Evolutionary conservation across 2,797 vertebrate species (phyloP).

Genomic region (Coregonus sp.): DNA sequence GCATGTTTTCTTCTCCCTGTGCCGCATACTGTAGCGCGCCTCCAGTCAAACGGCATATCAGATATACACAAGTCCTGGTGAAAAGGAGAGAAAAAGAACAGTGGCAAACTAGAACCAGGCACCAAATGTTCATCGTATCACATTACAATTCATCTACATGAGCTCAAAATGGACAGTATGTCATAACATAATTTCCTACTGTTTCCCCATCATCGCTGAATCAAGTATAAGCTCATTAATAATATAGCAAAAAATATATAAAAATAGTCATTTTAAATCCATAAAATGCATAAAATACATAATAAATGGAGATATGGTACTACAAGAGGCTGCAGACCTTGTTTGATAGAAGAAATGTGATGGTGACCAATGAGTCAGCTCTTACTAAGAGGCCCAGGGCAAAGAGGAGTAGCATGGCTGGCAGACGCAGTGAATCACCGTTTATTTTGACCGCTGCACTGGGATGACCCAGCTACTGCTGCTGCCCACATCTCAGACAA

Average conservation of each 20-base stretch:
- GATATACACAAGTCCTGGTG: constrained; percentile 1
- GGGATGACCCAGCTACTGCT: not conserved
- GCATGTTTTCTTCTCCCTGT: not conserved
- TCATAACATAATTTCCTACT: no score
- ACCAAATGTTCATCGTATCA: not conserved
- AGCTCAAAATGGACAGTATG: no score
- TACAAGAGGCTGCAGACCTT: not conserved
- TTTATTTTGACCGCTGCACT: not conserved
- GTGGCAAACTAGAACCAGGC: not conserved
- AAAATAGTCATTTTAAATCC: not conserved
- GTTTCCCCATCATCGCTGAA: not conserved
- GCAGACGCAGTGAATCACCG: not conserved
- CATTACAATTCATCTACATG: not conserved
- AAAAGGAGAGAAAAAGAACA: not conserved
- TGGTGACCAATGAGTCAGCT: not conserved
- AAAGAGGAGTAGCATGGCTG: not conserved
- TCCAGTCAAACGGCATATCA: constrained; percentile 3
- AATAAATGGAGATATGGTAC: not conserved
- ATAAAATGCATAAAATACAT: not conserved
- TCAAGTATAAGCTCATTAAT: not conserved
- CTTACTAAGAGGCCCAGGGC: not conserved
- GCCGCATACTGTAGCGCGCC: not conserved
- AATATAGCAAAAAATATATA: not conserved
- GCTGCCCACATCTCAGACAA: not conserved
- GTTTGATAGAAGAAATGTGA: not conserved